phyloP scores from a whole-genome alignment of 37 sponge, comb jelly and placozoan genomes.

The Spongilla lacustris region DNA sequence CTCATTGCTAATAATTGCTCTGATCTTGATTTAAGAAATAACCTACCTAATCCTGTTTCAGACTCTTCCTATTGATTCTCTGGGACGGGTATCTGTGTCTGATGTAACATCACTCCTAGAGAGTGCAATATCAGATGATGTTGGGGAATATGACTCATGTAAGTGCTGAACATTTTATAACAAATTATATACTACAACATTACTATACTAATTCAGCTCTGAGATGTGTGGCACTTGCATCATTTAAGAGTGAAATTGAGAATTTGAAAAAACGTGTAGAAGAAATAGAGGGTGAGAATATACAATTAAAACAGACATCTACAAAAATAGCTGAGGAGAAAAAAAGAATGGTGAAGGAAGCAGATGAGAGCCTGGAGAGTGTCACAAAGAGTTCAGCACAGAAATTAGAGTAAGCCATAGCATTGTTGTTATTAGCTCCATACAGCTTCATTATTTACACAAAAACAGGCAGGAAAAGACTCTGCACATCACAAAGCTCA shows the following conservation, averaged over 20 bases:
- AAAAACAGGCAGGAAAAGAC: background rate
- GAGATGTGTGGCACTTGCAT: constrained; percentile 22
- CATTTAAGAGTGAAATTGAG: constrained; percentile 30
- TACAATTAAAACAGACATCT: constrained; percentile 4
- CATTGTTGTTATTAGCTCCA: background rate
- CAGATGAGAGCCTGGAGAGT: constrained; percentile 45
- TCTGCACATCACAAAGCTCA: background rate
- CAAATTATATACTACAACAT: background rate
- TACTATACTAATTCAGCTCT: constrained; percentile 26
- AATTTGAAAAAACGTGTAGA: constrained; percentile 25
- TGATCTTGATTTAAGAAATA: background rate
- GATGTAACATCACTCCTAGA: constrained; percentile 42
- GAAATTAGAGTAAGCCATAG: constrained; percentile 33
- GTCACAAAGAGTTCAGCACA: constrained; percentile 16
- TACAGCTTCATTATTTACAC: background rate
- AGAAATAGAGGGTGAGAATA: constrained; percentile 40
- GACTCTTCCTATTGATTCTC: constrained; percentile 36
- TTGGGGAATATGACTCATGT: background rate
- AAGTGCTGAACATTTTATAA: background rate
- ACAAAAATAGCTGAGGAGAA: constrained; percentile 47
- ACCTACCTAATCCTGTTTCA: constrained; percentile 5
- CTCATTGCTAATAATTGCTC: too few relatives aligned
- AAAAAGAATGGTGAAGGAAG: constrained; percentile 36
- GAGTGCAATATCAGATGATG: constrained; percentile 32
- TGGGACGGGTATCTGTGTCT: constrained; percentile 21